phyloP scores from a whole-genome alignment of 2,113 vertebrate genomes.

The Morone saxatilis region DNA sequence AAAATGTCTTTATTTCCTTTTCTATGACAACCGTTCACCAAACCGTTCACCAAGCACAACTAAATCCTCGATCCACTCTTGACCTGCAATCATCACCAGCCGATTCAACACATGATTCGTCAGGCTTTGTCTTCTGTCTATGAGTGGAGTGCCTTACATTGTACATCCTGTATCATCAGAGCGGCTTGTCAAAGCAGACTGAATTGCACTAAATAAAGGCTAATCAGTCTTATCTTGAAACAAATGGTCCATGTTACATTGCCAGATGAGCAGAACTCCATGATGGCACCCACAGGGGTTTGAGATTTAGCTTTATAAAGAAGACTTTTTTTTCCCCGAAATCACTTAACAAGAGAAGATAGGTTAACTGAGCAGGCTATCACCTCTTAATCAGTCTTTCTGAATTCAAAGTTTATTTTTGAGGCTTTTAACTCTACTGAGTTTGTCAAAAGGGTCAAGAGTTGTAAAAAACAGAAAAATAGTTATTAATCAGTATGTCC shows the following conservation, averaged over 20 bases:
- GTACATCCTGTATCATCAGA: conserved; percentile 45
- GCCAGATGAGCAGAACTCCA: conserved; percentile 52
- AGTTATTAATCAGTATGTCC: conserved; percentile 14
- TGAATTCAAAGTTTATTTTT: conserved; percentile 35
- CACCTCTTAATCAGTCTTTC: conserved; percentile 39
- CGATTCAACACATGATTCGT: conserved; percentile 15
- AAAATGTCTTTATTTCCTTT: background rate
- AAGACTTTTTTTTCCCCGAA: conserved; percentile 15
- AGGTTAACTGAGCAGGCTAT: conserved; percentile 59
- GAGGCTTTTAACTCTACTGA: conserved; percentile 45
- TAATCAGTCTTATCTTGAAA: conserved; percentile 60
- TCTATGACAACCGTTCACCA: background rate
- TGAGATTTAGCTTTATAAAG: conserved; percentile 32
- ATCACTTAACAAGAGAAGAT: conserved; percentile 36
- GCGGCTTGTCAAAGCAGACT: conserved; percentile 56
- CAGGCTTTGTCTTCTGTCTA: conserved; percentile 32
- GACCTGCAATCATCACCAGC: conserved; percentile 1
- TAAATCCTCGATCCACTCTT: background rate
- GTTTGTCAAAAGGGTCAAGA: conserved; percentile 38
- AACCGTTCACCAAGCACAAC: background rate
- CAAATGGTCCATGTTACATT: conserved; percentile 56
- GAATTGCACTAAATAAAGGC: conserved; percentile 58
- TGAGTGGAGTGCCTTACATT: conserved; percentile 29
- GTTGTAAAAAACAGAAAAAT: background rate
- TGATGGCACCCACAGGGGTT: conserved; percentile 37